Evolutionary conservation across 1,140 invertebrate genomes (phyloP).

Genomic region (Portunus trituberculatus): DNA sequence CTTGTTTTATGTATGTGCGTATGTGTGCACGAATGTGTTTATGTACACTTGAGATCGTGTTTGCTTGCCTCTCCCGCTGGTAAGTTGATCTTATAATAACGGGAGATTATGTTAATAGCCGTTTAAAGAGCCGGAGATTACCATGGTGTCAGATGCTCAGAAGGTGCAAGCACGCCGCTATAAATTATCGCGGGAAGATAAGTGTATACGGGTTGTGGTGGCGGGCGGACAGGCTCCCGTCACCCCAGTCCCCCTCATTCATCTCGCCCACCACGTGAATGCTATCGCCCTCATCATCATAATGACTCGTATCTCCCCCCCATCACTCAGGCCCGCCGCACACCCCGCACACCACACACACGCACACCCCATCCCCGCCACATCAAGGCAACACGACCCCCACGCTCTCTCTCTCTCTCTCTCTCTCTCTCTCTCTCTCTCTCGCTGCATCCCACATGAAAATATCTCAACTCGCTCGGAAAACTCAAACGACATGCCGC

Average conservation of each 20-base stretch:
- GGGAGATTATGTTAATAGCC: neutral
- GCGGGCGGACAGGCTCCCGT: neutral
- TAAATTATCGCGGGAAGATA: neutral
- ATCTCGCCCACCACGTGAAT: neutral
- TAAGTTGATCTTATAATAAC: neutral
- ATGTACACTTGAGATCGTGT: neutral
- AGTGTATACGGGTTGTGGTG: neutral
- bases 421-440: conserved; percentile 2
- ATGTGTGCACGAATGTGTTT: neutral
- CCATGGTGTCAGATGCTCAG: neutral
- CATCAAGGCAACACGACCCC: neutral
- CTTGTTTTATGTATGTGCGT: conserved; percentile 27
- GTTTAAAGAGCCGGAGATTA: neutral
- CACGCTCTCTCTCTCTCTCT: too few relatives aligned
- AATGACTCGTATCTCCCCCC: neutral
- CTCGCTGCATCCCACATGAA: neutral
- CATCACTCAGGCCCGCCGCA: neutral
- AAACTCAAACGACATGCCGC: neutral
- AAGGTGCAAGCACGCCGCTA: neutral
- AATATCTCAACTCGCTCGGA: neutral
- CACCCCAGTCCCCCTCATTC: neutral
- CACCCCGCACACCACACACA: neutral
- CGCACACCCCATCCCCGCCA: neutral
- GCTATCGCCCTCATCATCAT: conserved; percentile 20
- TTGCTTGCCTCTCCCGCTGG: neutral